phyloP scores from a whole-genome alignment of 2,888 invertebrate species.

The Lamellibrachia columna region DNA sequence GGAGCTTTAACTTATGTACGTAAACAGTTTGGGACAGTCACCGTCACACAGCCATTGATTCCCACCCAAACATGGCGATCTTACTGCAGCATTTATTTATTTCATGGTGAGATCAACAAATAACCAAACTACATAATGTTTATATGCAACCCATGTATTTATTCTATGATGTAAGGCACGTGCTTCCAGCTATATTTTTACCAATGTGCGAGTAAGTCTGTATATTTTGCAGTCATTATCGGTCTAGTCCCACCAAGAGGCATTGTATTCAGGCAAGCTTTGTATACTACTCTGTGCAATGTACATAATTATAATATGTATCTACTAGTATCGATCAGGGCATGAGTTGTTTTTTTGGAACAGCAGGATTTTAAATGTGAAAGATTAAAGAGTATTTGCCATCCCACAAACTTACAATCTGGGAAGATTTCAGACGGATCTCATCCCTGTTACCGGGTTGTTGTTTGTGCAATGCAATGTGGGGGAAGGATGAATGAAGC shows the following conservation, averaged over 20 bases:
- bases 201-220: not conserved
- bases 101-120: not conserved
- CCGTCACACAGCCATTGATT: not conserved
- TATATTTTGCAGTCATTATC: not conserved
- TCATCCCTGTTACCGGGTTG: not conserved
- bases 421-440: not conserved
- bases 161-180: not conserved
- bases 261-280: not conserved
- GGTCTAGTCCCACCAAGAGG: not conserved
- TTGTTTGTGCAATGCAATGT: not conserved
- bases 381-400: no score
- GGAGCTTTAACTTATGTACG: no score
- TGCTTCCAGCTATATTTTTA: not conserved
- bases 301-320: not conserved
- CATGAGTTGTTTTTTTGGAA: not conserved
- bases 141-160: not conserved
- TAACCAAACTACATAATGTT: not conserved
- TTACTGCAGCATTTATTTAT: slow-evolving; percentile 4
- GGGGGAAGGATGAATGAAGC: not conserved
- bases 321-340: not conserved
- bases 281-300: not conserved
- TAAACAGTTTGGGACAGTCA: not conserved
- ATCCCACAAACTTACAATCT: not conserved
- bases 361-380: not conserved
- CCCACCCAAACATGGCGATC: not conserved